phyloP scores from a whole-genome alignment of 2,888 invertebrate species.

The Hydriomena furcata region DNA sequence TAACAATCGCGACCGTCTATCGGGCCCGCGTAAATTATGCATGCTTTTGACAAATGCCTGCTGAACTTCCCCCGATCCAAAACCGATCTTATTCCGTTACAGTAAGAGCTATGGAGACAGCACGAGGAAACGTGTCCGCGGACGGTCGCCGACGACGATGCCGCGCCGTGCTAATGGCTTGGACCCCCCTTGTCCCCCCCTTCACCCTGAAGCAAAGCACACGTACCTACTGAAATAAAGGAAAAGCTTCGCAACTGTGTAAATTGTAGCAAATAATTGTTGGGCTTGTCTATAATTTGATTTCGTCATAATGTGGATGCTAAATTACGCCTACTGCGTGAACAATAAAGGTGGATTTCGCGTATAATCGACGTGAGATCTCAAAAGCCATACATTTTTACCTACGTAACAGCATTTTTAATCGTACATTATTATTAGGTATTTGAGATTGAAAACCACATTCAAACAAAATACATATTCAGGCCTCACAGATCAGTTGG shows the following conservation, averaged over 20 bases:
- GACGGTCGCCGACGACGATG: conserved; percentile 66
- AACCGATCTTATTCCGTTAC: conserved; percentile 39
- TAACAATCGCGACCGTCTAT: conserved; percentile 81
- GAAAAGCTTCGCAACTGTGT: conserved; percentile 65
- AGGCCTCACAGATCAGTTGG: no score
- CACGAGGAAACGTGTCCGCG: conserved; percentile 45
- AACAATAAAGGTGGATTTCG: no score
- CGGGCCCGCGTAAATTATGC: conserved; percentile 82
- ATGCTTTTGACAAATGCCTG: conserved; percentile 50
- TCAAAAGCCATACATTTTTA: no score
- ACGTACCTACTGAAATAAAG: conserved; percentile 69
- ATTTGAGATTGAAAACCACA: no score
- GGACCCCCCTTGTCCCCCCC: conserved; percentile 52
- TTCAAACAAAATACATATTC: no score
- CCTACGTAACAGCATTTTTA: no score
- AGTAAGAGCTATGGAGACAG: conserved; percentile 17
- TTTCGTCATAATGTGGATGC: conserved; percentile 2
- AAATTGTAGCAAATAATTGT: conserved; percentile 52
- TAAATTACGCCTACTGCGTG: no score
- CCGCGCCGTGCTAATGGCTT: conserved; percentile 74
- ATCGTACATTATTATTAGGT: no score
- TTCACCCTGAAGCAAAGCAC: conserved; percentile 58
- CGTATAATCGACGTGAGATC: no score
- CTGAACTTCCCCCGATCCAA: conserved; percentile 29
- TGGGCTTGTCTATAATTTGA: conserved; percentile 38